These are phyloP conservation scores for Steinernema feltiae DNA, from an alignment of 1,140 invertebrate species.

Conservation along the genomic window DNA sequence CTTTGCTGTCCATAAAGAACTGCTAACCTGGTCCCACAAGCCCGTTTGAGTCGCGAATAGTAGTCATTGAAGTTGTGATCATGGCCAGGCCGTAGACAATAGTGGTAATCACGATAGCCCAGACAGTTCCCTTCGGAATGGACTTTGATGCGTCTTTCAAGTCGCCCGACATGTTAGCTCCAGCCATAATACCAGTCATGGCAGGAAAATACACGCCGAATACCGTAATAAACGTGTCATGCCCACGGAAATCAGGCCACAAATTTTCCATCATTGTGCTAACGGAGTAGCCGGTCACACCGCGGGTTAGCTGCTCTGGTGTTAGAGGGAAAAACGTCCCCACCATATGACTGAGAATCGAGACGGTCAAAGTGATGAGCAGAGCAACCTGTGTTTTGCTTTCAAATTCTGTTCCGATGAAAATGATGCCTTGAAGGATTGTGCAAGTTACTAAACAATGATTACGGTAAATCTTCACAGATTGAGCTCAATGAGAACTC, in stretches of 20 bases:
- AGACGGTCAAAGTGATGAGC: constrained; percentile 58
- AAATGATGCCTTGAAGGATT: constrained; percentile 46
- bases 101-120: constrained; percentile 47
- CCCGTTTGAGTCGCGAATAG: constrained; percentile 45
- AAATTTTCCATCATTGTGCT: constrained; percentile 68
- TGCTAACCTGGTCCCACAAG: constrained; percentile 21
- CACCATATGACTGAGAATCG: constrained; percentile 54
- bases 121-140: constrained; percentile 59
- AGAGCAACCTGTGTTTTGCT: constrained; percentile 57
- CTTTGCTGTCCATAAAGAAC: too few species aligned
- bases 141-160: constrained; percentile 80
- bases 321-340: constrained; percentile 46
- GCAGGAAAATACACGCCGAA: constrained; percentile 94
- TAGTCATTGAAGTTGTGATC: constrained; percentile 42
- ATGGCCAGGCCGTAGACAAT: constrained; percentile 42
- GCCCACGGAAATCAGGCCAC: constrained; percentile 68
- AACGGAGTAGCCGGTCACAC: constrained; percentile 45
- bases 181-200: constrained; percentile 89
- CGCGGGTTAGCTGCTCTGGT: constrained; percentile 29
- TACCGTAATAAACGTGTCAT: constrained; percentile 73
- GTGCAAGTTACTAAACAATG: constrained; percentile 44
- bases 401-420: constrained; percentile 53
- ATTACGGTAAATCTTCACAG: too few species aligned
- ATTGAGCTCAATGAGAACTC: too few species aligned
- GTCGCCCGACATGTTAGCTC: constrained; percentile 90